phyloP scores from a whole-genome alignment of 2,888 invertebrate genomes.

The Slavum lentiscoides region DNA sequence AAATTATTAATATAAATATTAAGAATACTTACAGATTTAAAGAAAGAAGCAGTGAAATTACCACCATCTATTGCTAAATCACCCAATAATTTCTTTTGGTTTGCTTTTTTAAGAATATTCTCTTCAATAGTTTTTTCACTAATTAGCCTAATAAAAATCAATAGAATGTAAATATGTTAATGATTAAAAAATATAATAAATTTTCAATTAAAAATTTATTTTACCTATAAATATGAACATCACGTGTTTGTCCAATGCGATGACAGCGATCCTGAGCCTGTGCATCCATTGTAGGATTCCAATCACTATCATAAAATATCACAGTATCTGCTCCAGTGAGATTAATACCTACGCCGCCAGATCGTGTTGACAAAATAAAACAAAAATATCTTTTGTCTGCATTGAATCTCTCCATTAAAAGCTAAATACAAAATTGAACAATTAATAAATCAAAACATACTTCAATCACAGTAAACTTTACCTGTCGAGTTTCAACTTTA shows the following conservation, averaged over 20 bases:
- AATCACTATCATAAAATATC: constrained; percentile 99
- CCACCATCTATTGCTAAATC: constrained; percentile 98
- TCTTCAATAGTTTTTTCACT: constrained; percentile 98
- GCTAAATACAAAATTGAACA: constrained; percentile 60
- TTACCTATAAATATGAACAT: constrained; percentile 70
- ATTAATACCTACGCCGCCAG: constrained; percentile 97
- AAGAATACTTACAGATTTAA: constrained; percentile 72
- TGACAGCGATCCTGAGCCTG: constrained; percentile 96
- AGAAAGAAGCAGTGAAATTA: constrained; percentile 96
- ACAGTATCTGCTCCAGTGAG: constrained; percentile 98
- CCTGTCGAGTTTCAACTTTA: constrained; percentile 89
- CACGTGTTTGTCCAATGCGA: constrained; percentile 97
- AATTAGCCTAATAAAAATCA: constrained; percentile 71
- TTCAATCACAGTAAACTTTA: constrained; percentile 58
- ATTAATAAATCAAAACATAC: not conserved
- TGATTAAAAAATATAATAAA: not conserved
- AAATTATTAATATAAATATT: not conserved
- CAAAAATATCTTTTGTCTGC: constrained; percentile 91
- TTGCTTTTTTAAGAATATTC: constrained; percentile 98
- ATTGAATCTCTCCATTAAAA: constrained; percentile 96
- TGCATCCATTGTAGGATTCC: constrained; percentile 99
- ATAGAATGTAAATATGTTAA: not conserved
- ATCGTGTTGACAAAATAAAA: constrained; percentile 96
- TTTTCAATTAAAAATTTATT: not conserved
- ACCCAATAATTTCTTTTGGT: constrained; percentile 93